phyloP scores from a whole-genome alignment of 2,888 invertebrate genomes.

The Watsonalla binaria region DNA sequence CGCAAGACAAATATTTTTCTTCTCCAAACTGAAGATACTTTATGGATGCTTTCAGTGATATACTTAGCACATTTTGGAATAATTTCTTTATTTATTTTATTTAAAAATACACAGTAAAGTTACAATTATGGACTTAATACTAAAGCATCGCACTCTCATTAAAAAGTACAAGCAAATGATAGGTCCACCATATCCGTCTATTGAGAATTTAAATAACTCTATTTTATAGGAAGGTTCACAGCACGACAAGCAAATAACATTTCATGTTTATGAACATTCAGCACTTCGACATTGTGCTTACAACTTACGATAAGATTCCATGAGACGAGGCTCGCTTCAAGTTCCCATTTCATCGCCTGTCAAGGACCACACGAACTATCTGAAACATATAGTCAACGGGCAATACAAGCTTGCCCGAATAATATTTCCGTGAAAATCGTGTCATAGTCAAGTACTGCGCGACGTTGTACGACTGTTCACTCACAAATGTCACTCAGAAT shows the following conservation, averaged over 20 bases:
- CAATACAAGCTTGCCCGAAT: constrained; percentile 42
- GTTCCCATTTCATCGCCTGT: constrained; percentile 34
- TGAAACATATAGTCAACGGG: constrained; percentile 21
- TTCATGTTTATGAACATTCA: constrained; percentile 42
- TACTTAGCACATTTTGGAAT: too few relatives aligned
- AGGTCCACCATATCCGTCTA: too few relatives aligned
- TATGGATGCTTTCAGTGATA: too few relatives aligned
- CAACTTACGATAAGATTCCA: constrained; percentile 27
- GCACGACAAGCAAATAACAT: constrained; percentile 36
- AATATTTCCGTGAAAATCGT: constrained; percentile 58
- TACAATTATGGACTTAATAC: too few relatives aligned
- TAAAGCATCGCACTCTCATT: too few relatives aligned
- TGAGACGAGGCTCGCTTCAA: not conserved
- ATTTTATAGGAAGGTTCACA: constrained; percentile 23
- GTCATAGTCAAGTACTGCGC: constrained; percentile 42
- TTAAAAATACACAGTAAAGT: too few relatives aligned
- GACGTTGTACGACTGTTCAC: constrained; percentile 48
- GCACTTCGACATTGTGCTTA: constrained; percentile 38
- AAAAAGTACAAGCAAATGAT: too few relatives aligned
- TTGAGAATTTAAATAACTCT: not conserved
- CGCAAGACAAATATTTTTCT: too few relatives aligned
- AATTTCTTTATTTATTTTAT: too few relatives aligned
- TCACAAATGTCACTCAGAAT: constrained; percentile 75
- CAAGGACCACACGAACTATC: constrained; percentile 15
- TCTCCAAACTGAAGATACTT: too few relatives aligned